These are phyloP conservation scores for Papilio gigon DNA, from an alignment of 2,888 invertebrate genomes.

Conservation along the genomic window DNA sequence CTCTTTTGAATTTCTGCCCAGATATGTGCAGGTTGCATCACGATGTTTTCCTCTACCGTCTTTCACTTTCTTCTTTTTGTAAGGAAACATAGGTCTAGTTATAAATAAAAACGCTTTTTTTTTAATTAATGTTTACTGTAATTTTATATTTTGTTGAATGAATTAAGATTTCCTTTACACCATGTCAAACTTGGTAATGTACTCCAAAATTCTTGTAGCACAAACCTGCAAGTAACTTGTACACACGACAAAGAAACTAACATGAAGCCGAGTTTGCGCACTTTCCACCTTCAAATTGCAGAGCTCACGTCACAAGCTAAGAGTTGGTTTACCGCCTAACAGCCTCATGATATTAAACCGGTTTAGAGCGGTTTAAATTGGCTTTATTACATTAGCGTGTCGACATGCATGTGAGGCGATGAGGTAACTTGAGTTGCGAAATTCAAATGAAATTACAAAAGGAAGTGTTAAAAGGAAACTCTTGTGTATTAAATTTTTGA, in stretches of 20 bases:
- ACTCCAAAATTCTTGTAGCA: neutral
- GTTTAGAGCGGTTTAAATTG: constrained; percentile 70
- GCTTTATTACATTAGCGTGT: constrained; percentile 74
- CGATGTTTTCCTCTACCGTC: no score
- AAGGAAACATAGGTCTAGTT: no score
- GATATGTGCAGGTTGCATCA: no score
- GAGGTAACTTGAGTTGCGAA: constrained; percentile 56
- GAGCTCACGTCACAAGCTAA: constrained; percentile 63
- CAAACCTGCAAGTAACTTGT: constrained; percentile 4
- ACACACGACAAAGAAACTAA: constrained; percentile 54
- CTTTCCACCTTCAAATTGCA: constrained; percentile 55
- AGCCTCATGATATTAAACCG: constrained; percentile 69
- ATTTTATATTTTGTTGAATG: no score
- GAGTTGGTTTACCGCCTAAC: constrained; percentile 32
- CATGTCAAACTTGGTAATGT: neutral
- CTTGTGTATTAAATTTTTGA: neutral
- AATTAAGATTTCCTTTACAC: no score
- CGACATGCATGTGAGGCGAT: constrained; percentile 56
- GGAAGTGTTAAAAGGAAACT: neutral
- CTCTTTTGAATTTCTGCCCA: no score
- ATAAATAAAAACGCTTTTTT: no score
- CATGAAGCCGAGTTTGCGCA: constrained; percentile 58
- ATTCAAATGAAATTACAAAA: constrained; percentile 16
- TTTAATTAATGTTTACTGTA: no score
- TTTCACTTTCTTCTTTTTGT: no score